These are phyloP conservation scores for Iselma pallidipennis DNA, from an alignment of 2,888 invertebrate genomes.

Conservation along the genomic window DNA sequence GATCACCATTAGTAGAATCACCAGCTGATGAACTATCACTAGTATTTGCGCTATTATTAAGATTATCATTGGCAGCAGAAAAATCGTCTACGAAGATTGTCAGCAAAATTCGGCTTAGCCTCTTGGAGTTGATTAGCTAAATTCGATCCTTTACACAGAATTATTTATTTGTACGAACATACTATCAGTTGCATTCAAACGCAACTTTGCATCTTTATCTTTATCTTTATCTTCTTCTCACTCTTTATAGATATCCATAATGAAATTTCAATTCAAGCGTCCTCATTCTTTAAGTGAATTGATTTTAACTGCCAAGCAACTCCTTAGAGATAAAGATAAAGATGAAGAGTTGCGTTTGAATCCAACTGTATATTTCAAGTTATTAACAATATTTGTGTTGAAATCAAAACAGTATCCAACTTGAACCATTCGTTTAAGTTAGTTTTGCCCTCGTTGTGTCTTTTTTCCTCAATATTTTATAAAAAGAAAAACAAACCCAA, in stretches of 20 bases:
- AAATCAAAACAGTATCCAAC: conserved; percentile 20
- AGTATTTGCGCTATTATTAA: background rate
- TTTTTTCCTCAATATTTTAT: conserved; percentile 3
- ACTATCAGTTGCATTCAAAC: no score
- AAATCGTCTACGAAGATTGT: conserved; percentile 60
- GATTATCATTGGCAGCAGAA: background rate
- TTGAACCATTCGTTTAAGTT: conserved; percentile 10
- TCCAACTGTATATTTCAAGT: conserved; percentile 17
- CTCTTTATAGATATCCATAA: no score
- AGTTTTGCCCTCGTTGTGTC: background rate
- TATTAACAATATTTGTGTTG: conserved; percentile 23
- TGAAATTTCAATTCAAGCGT: no score
- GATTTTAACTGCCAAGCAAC: no score
- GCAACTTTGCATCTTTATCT: no score
- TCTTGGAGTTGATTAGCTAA: conserved; percentile 81
- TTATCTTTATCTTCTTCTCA: no score
- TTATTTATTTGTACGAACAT: conserved; percentile 5
- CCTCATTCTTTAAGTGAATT: no score
- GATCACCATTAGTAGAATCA: background rate
- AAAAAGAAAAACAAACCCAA: background rate
- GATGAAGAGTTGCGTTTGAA: no score
- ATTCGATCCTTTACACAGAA: conserved; percentile 66
- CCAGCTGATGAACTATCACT: background rate
- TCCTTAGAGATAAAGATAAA: no score
- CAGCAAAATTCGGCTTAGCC: conserved; percentile 81